Evolutionary conservation across 1,140 invertebrate species (phyloP).

Genomic region (Apolygus lucorum): DNA sequence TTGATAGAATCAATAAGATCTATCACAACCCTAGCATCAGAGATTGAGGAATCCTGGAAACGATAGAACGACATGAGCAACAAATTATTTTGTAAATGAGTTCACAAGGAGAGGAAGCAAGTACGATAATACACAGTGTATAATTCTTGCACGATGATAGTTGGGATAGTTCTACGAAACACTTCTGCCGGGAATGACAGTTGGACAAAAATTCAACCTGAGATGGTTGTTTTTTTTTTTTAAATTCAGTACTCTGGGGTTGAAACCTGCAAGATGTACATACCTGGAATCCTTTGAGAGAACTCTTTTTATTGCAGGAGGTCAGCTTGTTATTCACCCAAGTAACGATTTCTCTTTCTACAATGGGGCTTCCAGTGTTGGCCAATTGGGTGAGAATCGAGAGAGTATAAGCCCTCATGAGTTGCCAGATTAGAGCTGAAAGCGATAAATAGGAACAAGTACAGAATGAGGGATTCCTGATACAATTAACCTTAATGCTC

Average conservation of each 20-base stretch:
- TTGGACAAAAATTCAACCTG: no score
- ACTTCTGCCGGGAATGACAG: no score
- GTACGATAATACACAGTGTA: background rate
- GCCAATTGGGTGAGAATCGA: constrained; percentile 83
- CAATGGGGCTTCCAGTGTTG: constrained; percentile 75
- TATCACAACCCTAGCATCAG: constrained; percentile 80
- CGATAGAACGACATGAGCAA: constrained; percentile 5
- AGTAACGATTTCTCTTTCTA: constrained; percentile 90
- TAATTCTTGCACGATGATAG: no score
- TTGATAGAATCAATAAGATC: constrained; percentile 96
- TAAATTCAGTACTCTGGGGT: background rate
- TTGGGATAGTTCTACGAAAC: no score
- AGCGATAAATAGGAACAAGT: no score
- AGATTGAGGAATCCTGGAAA: constrained; percentile 66
- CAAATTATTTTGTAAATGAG: background rate
- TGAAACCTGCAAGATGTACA: background rate
- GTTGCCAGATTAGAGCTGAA: constrained; percentile 92
- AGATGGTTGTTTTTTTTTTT: background rate
- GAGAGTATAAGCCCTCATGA: constrained; percentile 97
- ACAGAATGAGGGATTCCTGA: no score
- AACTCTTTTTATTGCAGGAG: constrained; percentile 64
- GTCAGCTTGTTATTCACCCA: constrained; percentile 94
- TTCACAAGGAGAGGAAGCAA: background rate
- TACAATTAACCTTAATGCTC: no score
- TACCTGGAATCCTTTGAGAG: constrained; percentile 73